Base-by-base conservation (phyloP, 1,140 invertebrate genomes). In the Sycophila sp. region DNA sequence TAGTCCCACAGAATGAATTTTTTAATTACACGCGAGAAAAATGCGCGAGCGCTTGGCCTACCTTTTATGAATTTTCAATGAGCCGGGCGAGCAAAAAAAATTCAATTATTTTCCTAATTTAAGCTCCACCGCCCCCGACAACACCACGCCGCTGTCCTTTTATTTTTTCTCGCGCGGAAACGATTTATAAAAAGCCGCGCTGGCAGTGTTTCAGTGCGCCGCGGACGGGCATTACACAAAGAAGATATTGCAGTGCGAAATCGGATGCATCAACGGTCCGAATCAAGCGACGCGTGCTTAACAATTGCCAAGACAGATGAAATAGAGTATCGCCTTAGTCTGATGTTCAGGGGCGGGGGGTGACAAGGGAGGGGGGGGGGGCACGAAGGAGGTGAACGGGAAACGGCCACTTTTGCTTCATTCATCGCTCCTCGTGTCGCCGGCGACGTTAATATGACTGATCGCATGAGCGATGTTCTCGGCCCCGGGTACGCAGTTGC, bases 141-240 rank as follows among this genome's bases (percentile, higher is more conserved):
- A n/a, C n/a, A n/a, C n/a, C n/a, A n/a, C n/a, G n/a, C n/a, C 34
- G 34, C 22, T 38, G n/a, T 24, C 32, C 56, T 66, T 55, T 34
- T 28, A 53, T 32, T 24, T 53, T 45, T 45, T 45, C 4, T 45
- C 0, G 47, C 24, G 47, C 10, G 17, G 19, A 36, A 26, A 13
- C 3, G 15, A 4, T 34, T 42, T 53, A 68, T 49, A 59, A 47
- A 59, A 49, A 69, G 42, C 30, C 26, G 19, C 28, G 28, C 66
- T 69, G 55, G 55, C 55, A 69, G 11, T 51, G 42, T 60, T 51
- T 60, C 56, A 69, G 66, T 60, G 24, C 2, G 22, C 17, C 28
- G 40, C 30, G 28, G n/a, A 68, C 19, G 53, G 19, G 24, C 42
- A 10, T 56, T 45, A 17, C 13, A 65, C 19, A 65, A 65, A 65